Base-by-base conservation (phyloP, 2,113 vertebrate species). In the Heptranchias perlo region DNA sequence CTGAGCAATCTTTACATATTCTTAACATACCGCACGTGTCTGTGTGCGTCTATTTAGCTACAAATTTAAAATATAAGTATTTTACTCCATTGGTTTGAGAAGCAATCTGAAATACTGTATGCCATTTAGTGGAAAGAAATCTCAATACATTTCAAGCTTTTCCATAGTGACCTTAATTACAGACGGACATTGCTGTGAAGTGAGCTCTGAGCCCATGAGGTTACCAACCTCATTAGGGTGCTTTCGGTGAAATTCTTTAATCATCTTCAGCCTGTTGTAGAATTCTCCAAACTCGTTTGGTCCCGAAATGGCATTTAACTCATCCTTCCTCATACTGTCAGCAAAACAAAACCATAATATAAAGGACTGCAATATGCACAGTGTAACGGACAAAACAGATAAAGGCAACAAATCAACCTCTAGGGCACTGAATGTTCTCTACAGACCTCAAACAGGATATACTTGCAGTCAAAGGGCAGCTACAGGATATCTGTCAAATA, bases 241-340 rank as follows among this genome's bases (percentile, higher is more conserved):
- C 96, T 99, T 99, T 87, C 99, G 97, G 96, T 99, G 99, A 96
- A 99, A 99, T 96, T 99, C 99, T 96, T 99, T 99, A 54, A 99
- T 99, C 96, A 99, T 99, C 82, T 99, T 99, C 96, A 99, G 98
- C 69, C 99, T 97, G 96, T 99, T 99, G 97, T 99, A 99, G 97
- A 99, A 99, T 96, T 99, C 99, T 0, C 98, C 99, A 97, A 99
- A 99, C 96, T 99, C 99, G 0, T 99, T 99, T 47, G 99, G 99
- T 96, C 99, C 99, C 0, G 99, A 99, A 97, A 99, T 99, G 96
- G 99, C 99, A 76, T 97, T 98, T 10, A 99, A 98, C 31, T 99
- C 99, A 54, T 99, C 99, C 49, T 98, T 99, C 49, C 99, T 97
- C 96, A 99, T 98, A 6, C 99, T 99, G 52, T 0, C 8, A 82